Evolutionary conservation across 2,888 invertebrate genomes (phyloP), one percentile per base, ranked within the genome.

Genomic region (Caenorhabditis wallacei): DNA sequence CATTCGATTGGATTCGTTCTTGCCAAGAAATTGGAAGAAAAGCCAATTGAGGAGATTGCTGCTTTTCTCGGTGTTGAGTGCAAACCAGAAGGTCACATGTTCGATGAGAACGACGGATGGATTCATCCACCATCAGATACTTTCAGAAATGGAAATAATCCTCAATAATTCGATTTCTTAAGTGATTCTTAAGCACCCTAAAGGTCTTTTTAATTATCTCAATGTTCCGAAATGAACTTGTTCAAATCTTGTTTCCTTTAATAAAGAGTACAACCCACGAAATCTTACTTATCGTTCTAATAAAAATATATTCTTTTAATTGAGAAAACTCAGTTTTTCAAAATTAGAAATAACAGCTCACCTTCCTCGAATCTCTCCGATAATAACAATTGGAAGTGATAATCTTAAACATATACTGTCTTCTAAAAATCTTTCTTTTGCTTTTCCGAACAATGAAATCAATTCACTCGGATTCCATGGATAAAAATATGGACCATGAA

Each of bases 301-400:
- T n/a, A n/a, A n/a, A n/a, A n/a, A n/a, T n/a, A n/a, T n/a, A n/a
- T n/a, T n/a, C n/a, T n/a, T n/a, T n/a, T n/a, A n/a, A n/a, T n/a
- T n/a, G n/a, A n/a, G n/a, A n/a, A n/a, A n/a, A n/a, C n/a, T n/a
- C n/a, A n/a, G n/a, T n/a, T n/a, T n/a, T n/a, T n/a, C n/a, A n/a
- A n/a, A n/a, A n/a, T n/a, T n/a, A 35, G 24, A 26, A n/a, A 59
- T 35, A 5, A 40, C 64, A 30, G 30, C 63, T n/a, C 24, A 72
- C 59, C 76, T 57, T 63, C 78, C 78, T 1, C 78, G 20, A 22
- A 78, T 69, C 16, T 78, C 78, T 40, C 69, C 78, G 30, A 78
- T 63, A 11, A 78, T 46, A 1, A 69, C 70, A 43, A 70, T 35
- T 0, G 78, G 78, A 53, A 56, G 63, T 16, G 26, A 4, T 2